Evolutionary conservation across 2,888 invertebrate genomes (phyloP), one percentile per base, ranked within the genome.

Genomic region (Eupithecia pulchellata): DNA sequence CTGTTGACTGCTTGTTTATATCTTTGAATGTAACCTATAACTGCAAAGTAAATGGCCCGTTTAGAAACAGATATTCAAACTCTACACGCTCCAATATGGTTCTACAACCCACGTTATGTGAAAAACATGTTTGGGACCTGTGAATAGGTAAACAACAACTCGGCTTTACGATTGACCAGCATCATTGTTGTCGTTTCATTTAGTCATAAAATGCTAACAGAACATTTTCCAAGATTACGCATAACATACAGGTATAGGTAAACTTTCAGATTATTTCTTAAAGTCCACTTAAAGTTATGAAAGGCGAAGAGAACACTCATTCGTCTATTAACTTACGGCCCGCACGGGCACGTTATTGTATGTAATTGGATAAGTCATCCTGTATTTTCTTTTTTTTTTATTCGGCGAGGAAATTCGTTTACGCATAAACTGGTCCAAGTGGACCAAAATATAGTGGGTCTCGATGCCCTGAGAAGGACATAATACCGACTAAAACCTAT

Each of bases 31-130:
- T 34, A 3, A 61, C 34, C 61, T 14, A 61, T 61, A 61, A 61
- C 61, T 61, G 32, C 20, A 14, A 58, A 73, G 78, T 78, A 80
- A 79, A 84, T 79, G 75, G 80, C 68, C 69, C 76, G 73, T 83
- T 82, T 81, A 84, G 78, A 75, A 75, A 68, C 72, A 71, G 68
- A 65, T 69, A 74, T 76, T 78, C 76, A 76, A 81, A 81, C 75
- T 69, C 69, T 71, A 80, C 73, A 78, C 32, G 65, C 64, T 73
- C 76, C 71, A 68, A 75, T 74, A 73, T 75, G 67, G 71, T 27
- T 11, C 8, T 63, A 13, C 73, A 72, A 66, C 75, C 77, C 68
- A 77, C 77, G 68, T 13, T 32, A 67, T 32, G 52, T 52, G 55
- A 39, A 47, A 14, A 36, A 68, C 69, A 69, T 72, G 72, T 64